A percentile compares a stretch with the other conserved stretches of the same genome.
Evolutionary conservation across 2,797 vertebrate genomes (phyloP).

Genomic region (Apodemus agrarius): DNA sequence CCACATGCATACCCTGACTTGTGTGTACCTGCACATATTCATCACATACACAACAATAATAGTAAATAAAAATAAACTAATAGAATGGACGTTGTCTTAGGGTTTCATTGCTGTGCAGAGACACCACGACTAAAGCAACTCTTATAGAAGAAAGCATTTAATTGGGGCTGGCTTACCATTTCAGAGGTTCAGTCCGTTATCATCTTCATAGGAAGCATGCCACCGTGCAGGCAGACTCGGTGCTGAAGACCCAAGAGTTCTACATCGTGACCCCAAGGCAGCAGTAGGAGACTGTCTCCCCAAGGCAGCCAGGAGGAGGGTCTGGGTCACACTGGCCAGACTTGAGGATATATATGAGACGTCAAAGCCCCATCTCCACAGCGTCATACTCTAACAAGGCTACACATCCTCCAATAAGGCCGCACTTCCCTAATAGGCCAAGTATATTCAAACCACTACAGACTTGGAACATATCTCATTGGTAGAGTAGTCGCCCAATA

Average conservation of each 20-base stretch:
- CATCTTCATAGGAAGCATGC: background rate
- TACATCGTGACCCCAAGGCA: background rate
- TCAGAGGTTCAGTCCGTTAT: background rate
- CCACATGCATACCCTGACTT: background rate
- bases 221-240: background rate
- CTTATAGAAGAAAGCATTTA: background rate
- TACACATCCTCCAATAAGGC: background rate
- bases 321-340: background rate
- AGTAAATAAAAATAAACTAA: background rate
- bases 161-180: background rate
- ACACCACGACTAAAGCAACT: background rate
- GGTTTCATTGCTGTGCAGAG: background rate
- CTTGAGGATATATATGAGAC: background rate
- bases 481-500: background rate
- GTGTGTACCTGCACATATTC: background rate
- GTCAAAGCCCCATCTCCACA: background rate
- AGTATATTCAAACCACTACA: background rate
- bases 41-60: background rate
- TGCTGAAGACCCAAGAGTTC: background rate
- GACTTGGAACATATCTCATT: background rate
- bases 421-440: background rate
- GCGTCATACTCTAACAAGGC: background rate
- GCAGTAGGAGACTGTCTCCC: background rate
- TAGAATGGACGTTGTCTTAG: background rate
- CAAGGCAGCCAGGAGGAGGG: background rate